Evolutionary conservation across 2,888 invertebrate genomes (phyloP), one percentile per base, ranked within the genome.

Genomic region (Synergus umbraculus): DNA sequence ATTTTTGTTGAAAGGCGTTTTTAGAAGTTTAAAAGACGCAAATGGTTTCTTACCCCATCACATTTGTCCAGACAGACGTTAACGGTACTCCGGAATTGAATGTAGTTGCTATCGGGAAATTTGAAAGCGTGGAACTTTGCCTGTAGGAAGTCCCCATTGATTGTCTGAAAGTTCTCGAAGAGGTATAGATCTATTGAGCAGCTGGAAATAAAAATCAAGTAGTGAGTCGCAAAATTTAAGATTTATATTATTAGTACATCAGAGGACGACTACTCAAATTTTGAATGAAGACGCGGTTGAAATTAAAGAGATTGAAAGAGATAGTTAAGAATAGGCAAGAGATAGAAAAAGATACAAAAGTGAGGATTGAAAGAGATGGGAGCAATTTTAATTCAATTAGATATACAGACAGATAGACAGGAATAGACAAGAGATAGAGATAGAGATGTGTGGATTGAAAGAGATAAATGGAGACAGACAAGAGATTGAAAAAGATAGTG

Each of bases 111-210:
- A 91, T 98, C 98, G 0, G 98, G 98, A 92, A 98, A 98, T 92
- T 98, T 98, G 93, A 98, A 98, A 0, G 98, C 98, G 81, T 97
- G 94, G 93, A 98, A 98, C 93, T 97, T 97, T 60, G 98, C 98
- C 8, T 95, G 95, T 84, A 98, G 93, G 83, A 96, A 95, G 91
- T 98, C 97, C 0, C 98, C 98, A 90, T 97, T 96, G 0, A 95
- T 93, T 0, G 98, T 97, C 89, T 96, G 95, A 93, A 98, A 98
- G 93, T 98, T 98, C 90, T 97, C 97, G 90, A 98, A 98, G 10
- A 98, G 93, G 90, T 97, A 97, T 0, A 97, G 97, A 93, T 98
- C 98, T 37, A 98, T 96, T 0, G 98, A 97, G 89, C 98, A 98
- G 4, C 98, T 98, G 93, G 77, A 91, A 86, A 81, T 79, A 80